phyloP scores from a whole-genome alignment of 1,140 invertebrate genomes.

The Tetramorium alpestre region DNA sequence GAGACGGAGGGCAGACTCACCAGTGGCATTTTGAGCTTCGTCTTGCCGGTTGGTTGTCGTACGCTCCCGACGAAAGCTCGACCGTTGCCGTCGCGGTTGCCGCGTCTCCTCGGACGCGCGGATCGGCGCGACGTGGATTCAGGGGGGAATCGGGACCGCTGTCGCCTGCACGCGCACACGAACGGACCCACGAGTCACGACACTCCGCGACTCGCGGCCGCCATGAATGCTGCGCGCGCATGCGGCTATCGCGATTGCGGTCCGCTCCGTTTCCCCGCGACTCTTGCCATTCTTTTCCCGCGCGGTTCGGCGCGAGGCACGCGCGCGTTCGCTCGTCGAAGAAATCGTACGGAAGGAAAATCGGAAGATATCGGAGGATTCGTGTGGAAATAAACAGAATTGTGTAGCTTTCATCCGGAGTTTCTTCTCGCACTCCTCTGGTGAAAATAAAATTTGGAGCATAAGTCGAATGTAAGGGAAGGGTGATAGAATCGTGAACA shows the following conservation, averaged over 20 bases:
- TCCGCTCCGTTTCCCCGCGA: background rate
- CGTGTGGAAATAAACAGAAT: too few relatives aligned
- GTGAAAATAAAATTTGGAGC: too few relatives aligned
- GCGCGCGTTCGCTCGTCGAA: too few relatives aligned
- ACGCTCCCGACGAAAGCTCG: slow-evolving; percentile 48
- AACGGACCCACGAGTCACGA: background rate
- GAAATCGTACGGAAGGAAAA: too few relatives aligned
- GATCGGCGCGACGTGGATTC: background rate
- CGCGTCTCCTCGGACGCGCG: background rate
- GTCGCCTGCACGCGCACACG: background rate
- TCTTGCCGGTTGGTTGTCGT: slow-evolving; percentile 67
- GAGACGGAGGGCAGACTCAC: slow-evolving; percentile 67
- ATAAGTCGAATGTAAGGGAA: too few relatives aligned
- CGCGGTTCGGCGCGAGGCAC: too few relatives aligned
- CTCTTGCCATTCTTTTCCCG: too few relatives aligned
- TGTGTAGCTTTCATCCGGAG: too few relatives aligned
- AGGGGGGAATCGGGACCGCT: background rate
- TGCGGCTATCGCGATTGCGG: too few relatives aligned
- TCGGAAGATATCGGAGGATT: too few relatives aligned
- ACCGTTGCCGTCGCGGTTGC: slow-evolving; percentile 8
- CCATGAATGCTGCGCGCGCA: slow-evolving; percentile 23
- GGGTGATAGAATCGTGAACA: too few relatives aligned
- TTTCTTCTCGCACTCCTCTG: too few relatives aligned
- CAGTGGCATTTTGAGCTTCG: slow-evolving; percentile 82
- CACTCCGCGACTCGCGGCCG: slow-evolving; percentile 6